Base-by-base conservation (phyloP, 2,888 invertebrate genomes). In the Melanotus villosus region DNA sequence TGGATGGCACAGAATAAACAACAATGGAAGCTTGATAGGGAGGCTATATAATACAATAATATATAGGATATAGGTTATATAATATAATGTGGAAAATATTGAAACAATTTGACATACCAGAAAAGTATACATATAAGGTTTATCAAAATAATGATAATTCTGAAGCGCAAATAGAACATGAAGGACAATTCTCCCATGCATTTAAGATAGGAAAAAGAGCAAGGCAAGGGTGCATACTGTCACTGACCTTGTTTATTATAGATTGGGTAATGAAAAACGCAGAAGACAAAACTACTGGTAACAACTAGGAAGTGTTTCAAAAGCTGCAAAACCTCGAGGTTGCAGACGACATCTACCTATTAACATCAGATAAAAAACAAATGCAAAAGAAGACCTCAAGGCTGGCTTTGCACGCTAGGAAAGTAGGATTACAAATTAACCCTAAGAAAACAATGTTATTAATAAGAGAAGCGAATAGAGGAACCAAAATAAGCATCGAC, bases 341-440 rank as follows among this genome's bases (percentile, higher is more conserved):
- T 45, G 45, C 45, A 9, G 41, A 41, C 7, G 41, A 41, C 18
- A 45, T 45, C 3, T 6, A 2, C 45, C 18, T 45, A 2, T 9
- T 43, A 12, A 43, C 43, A 16, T 16, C 3, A 43, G 14, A 19
- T 10, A 16, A 14, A 43, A 43, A 43, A 14, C 43, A 43, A 16
- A 43, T 50, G 50, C 43, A 43, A n/a, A 38, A 38, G 19, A 43
- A 43, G n/a, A 43, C 43, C 19, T 12, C n/a, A 38, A 38, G 38
- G 14, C 26, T 3, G 26, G 26, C 26, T 3, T 4, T 38, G 14
- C 14, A 14, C 14, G 38, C n/a, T 14, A 38, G 14, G 38, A 38
- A 38, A n/a, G 10, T 38, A 10, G 14, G 38, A 38, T 10, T 38
- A 38, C n/a, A 38, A 38, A 38, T 38, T 14, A 38, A 38, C n/a